A percentile compares a stretch with the other conserved stretches of the same genome.
Conservation (phyloP, 2,888 invertebrate species). For the Shargacucullia verbasci region DNA sequence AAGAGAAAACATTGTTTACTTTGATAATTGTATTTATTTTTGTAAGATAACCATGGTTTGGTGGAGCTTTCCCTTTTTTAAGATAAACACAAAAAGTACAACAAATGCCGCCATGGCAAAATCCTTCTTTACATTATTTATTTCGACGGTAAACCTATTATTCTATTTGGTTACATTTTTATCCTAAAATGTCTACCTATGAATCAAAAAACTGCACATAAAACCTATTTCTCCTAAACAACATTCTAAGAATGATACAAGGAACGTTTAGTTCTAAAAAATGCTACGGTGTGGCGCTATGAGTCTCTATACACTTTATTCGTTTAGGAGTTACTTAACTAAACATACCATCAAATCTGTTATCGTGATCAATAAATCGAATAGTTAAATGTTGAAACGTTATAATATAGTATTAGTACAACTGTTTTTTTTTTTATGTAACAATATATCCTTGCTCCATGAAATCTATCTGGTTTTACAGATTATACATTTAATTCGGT, state of each 20-base stretch:
- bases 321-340: background rate
- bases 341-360: background rate
- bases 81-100: background rate
- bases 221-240: background rate
- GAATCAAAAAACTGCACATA: too few relatives aligned
- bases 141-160: too few relatives aligned
- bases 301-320: background rate
- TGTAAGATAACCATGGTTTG: background rate
- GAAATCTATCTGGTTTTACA: too few relatives aligned
- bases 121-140: too few relatives aligned
- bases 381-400: too few relatives aligned
- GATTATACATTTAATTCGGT: too few relatives aligned
- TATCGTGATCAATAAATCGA: too few relatives aligned
- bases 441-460: too few relatives aligned
- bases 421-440: too few relatives aligned
- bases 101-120: background rate
- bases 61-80: background rate
- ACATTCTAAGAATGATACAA: background rate
- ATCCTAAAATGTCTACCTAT: too few relatives aligned
- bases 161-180: too few relatives aligned
- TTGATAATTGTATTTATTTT: constrained; percentile 23
- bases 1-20: constrained; percentile 14
- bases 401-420: too few relatives aligned
- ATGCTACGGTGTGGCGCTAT: constrained; percentile 41
- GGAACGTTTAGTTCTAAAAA: constrained; percentile 34